Conservation (phyloP, 1,140 invertebrate species). For the Bombus sibiricus region DNA sequence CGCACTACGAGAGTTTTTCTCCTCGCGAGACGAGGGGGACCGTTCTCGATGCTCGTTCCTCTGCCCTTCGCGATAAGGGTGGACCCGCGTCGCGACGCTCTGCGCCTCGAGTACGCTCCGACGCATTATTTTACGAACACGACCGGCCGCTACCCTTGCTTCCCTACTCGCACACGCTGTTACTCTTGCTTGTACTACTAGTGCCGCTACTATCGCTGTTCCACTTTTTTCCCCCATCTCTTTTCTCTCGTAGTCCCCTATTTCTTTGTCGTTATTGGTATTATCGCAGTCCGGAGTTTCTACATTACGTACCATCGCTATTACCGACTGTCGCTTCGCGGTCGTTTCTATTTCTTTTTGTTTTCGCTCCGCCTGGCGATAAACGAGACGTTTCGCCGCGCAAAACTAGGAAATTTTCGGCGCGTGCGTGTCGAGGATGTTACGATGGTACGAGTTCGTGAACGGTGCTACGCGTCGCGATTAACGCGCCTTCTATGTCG, state of each 20-base stretch:
- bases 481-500: background rate
- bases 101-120: constrained; percentile 24
- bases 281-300: background rate
- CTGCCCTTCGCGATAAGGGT: constrained; percentile 25
- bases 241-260: background rate
- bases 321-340: background rate
- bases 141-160: background rate
- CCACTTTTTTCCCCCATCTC: background rate
- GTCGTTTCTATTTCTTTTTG: background rate
- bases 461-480: background rate
- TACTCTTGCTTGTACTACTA: constrained; percentile 16
- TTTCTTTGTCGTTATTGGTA: background rate
- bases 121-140: too few species aligned
- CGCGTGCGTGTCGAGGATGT: background rate
- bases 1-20: constrained; percentile 54
- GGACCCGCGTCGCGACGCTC: constrained; percentile 42
- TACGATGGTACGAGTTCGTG: background rate
- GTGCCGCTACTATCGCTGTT: constrained; percentile 8
- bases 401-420: too few species aligned
- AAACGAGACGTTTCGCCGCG: too few species aligned
- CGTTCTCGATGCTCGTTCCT: constrained; percentile 18
- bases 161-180: background rate
- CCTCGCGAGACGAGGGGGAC: constrained; percentile 33
- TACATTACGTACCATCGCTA: too few species aligned
- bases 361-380: too few species aligned